A percentile compares a stretch with the other conserved stretches of the same genome.
Evolutionary conservation across 2,888 invertebrate genomes (phyloP).

Genomic region (Cheiracanthium punctorium): DNA sequence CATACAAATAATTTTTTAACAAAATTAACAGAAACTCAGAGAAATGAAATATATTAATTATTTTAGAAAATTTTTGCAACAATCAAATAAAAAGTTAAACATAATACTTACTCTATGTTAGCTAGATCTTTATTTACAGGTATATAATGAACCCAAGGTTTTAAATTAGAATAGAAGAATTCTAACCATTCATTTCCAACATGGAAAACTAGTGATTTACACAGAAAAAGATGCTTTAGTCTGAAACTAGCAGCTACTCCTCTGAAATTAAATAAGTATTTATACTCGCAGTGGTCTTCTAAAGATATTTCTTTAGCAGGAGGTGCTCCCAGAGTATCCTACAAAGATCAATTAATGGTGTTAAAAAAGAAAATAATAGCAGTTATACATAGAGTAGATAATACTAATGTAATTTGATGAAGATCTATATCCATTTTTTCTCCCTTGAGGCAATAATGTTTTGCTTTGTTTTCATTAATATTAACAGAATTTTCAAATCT

Average conservation of each 20-base stretch:
- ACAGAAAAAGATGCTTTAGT: constrained; percentile 95
- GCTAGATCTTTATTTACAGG: constrained; percentile 85
- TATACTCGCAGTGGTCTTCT: constrained; percentile 88
- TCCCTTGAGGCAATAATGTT: too few species aligned
- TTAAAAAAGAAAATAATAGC: too few species aligned
- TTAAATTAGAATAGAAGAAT: constrained; percentile 92
- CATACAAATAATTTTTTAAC: neutral
- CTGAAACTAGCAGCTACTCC: constrained; percentile 98
- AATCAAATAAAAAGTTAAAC: neutral
- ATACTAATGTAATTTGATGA: too few species aligned
- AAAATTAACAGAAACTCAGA: neutral
- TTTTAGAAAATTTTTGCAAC: too few species aligned
- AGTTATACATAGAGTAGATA: too few species aligned
- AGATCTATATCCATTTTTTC: too few species aligned
- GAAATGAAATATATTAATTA: neutral
- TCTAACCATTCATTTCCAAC: constrained; percentile 96
- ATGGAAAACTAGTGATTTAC: constrained; percentile 93
- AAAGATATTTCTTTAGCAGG: constrained; percentile 91
- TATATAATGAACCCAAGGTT: constrained; percentile 97
- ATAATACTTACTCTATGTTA: constrained; percentile 81
- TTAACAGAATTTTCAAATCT: too few species aligned
- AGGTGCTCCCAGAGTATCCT: constrained; percentile 90
- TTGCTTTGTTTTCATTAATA: too few species aligned
- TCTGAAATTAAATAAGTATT: constrained; percentile 95
- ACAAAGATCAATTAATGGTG: too few species aligned